phyloP scores from a whole-genome alignment of 1,140 invertebrate genomes.

The Macrobrachium rosenbergii region DNA sequence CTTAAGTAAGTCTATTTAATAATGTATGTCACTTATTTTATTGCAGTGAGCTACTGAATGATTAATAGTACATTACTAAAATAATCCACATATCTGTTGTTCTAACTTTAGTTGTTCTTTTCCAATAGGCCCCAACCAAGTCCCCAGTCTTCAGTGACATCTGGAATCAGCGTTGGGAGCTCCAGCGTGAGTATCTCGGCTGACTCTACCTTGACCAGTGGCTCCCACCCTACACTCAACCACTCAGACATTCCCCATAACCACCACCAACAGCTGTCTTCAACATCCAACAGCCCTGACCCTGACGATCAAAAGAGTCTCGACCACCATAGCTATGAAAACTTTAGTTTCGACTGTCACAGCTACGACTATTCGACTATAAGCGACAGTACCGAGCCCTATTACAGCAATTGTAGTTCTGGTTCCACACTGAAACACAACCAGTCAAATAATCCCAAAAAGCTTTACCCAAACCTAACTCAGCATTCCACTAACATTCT shows the following conservation, averaged over 20 bases:
- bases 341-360: slow-evolving; percentile 41
- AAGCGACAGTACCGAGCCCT: slow-evolving; percentile 37
- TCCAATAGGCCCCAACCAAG: slow-evolving; percentile 60
- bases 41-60: too few species aligned
- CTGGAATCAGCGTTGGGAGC: slow-evolving; percentile 64
- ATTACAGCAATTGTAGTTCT: slow-evolving; percentile 33
- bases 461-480: slow-evolving; percentile 43
- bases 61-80: too few species aligned
- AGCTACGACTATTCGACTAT: slow-evolving; percentile 22
- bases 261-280: slow-evolving; percentile 40
- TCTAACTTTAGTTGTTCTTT: not conserved
- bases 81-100: not conserved
- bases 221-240: slow-evolving; percentile 26
- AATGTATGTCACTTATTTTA: not conserved
- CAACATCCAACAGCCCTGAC: slow-evolving; percentile 49
- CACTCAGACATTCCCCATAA: slow-evolving; percentile 31
- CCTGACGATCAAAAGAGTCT: slow-evolving; percentile 32
- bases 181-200: slow-evolving; percentile 65
- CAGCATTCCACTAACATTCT: slow-evolving; percentile 66
- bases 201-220: slow-evolving; percentile 49
- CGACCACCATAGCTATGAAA: slow-evolving; percentile 49
- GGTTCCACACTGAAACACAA: not conserved
- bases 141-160: slow-evolving; percentile 66
- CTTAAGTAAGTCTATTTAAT: slow-evolving; percentile 47
- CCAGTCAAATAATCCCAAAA: not conserved